Conservation (phyloP, 2,113 vertebrate species). For the Oxyura jamaicensis region DNA sequence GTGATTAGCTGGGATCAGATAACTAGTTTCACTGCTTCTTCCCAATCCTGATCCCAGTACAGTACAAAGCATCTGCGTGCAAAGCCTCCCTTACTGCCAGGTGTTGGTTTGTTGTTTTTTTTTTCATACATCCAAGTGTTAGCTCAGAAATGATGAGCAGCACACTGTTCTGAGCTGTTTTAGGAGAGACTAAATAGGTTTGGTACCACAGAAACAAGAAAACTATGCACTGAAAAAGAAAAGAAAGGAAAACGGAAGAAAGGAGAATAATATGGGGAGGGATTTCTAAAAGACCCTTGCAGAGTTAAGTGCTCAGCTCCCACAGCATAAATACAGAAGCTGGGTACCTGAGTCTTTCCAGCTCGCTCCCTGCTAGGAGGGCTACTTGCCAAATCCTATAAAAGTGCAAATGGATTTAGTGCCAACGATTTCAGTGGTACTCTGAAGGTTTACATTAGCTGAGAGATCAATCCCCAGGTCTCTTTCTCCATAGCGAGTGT, state of each 20-base stretch:
- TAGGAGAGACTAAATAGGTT: constrained; percentile 7
- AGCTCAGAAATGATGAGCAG: neutral
- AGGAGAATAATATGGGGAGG: neutral
- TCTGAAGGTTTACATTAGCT: neutral
- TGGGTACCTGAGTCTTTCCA: neutral
- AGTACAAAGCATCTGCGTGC: neutral
- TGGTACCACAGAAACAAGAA: neutral
- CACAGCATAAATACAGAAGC: neutral
- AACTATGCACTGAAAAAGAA: neutral
- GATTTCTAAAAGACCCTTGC: constrained; percentile 2
- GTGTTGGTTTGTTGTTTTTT: neutral
- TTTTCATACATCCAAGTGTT: neutral
- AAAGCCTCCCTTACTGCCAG: neutral
- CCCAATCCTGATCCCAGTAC: neutral
- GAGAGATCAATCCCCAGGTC: neutral
- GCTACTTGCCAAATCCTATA: constrained; percentile 35
- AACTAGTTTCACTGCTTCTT: neutral
- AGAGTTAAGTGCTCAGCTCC: constrained; percentile 34
- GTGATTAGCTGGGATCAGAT: neutral
- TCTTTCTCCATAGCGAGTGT: neutral
- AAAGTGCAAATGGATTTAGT: constrained; percentile 49
- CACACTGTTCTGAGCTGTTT: neutral
- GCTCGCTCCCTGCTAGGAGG: neutral
- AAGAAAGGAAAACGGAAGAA: neutral
- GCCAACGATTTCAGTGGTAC: neutral